A percentile compares a stretch with the other conserved stretches of the same genome.
These are phyloP conservation scores for Synaphobranchus kaupii DNA, from an alignment of 2,797 vertebrate genomes.

Conservation along the genomic window DNA sequence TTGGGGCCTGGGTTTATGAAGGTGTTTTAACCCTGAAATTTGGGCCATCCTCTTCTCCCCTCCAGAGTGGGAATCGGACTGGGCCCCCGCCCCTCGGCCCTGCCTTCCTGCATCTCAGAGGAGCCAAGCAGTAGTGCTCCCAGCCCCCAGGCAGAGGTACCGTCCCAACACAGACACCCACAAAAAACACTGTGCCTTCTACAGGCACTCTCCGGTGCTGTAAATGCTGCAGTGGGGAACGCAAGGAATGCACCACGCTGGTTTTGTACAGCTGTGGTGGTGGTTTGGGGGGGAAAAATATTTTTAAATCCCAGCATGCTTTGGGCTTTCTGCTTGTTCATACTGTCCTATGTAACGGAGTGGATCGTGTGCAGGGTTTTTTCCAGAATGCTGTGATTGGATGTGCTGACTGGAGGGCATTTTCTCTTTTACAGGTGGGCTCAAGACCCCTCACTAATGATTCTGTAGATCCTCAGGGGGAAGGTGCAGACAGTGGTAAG, in stretches of 20 bases:
- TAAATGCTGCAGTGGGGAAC: no score
- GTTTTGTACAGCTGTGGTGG: no score
- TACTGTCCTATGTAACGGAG: background rate
- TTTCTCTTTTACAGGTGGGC: constrained; percentile 29
- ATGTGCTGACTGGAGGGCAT: background rate
- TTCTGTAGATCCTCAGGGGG: constrained; percentile 20
- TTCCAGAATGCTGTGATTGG: background rate
- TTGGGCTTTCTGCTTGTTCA: background rate
- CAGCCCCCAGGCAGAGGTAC: constrained; percentile 46
- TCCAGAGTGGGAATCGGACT: constrained; percentile 47
- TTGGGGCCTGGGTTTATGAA: background rate
- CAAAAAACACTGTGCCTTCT: background rate
- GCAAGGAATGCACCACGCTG: no score
- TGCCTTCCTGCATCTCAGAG: constrained; percentile 59
- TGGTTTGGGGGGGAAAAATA: no score
- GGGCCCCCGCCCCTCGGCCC: constrained; percentile 35
- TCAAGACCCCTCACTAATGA: constrained; percentile 23
- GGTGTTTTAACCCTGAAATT: background rate
- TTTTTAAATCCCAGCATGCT: background rate
- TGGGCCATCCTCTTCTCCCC: constrained; percentile 22
- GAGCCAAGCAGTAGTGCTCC: constrained; percentile 45
- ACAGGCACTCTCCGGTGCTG: background rate
- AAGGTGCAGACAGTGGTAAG: constrained; percentile 37
- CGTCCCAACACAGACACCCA: background rate
- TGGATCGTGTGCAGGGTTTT: background rate